phyloP scores from a whole-genome alignment of 2,797 vertebrate species.

The Taenioides sp. region DNA sequence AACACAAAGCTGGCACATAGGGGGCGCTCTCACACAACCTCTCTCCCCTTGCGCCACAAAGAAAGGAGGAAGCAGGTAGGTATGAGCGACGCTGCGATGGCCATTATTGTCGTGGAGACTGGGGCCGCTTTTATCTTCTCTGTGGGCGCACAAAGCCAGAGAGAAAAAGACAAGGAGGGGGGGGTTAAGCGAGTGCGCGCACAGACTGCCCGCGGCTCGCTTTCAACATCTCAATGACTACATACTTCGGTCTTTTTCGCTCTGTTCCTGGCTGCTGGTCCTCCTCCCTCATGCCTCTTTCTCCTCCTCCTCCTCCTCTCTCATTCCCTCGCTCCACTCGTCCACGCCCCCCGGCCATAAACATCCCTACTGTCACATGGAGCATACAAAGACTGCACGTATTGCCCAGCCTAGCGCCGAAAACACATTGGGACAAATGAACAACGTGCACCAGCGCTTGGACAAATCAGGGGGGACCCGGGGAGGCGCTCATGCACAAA shows the following conservation, averaged over 20 bases:
- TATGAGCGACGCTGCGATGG: slow-evolving; percentile 51
- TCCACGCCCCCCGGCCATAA: slow-evolving; percentile 68
- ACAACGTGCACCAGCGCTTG: slow-evolving; percentile 45
- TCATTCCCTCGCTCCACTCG: slow-evolving; percentile 39
- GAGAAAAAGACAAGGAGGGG: slow-evolving; percentile 11
- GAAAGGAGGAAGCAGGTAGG: slow-evolving; percentile 52
- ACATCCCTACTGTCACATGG: slow-evolving; percentile 68
- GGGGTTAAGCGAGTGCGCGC: slow-evolving; percentile 43
- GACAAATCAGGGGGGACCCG: slow-evolving; percentile 29
- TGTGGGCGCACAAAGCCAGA: slow-evolving; percentile 62
- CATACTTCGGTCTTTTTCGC: slow-evolving; percentile 39
- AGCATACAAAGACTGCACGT: slow-evolving; percentile 48
- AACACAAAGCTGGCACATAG: slow-evolving; percentile 14
- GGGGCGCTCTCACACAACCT: slow-evolving; percentile 29
- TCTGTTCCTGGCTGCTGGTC: slow-evolving; percentile 10
- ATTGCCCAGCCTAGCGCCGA: background rate
- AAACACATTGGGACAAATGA: slow-evolving; percentile 41
- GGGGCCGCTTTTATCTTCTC: slow-evolving; percentile 68
- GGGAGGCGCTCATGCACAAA: slow-evolving; percentile 55
- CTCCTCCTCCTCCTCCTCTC: slow-evolving; percentile 35
- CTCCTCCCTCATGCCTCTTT: slow-evolving; percentile 28
- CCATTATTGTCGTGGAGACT: slow-evolving; percentile 64
- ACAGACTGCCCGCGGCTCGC: slow-evolving; percentile 67
- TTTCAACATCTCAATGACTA: slow-evolving; percentile 75
- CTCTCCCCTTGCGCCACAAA: slow-evolving; percentile 25